Conservation (phyloP, 2,797 vertebrate genomes). For the Gadopsis marmoratus region DNA sequence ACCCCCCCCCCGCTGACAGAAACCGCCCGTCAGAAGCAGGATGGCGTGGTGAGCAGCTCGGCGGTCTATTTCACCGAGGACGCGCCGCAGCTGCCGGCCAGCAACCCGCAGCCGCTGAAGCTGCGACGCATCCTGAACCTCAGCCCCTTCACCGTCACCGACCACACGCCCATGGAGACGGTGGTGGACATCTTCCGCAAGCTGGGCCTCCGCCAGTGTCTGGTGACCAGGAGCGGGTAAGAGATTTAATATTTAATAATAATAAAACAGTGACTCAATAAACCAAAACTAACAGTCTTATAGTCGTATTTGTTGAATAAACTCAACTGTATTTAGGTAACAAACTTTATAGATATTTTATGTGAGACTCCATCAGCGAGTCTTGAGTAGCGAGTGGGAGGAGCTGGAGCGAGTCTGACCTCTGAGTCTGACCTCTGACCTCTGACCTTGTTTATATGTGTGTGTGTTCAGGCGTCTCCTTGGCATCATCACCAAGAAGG, state of each 20-base stretch:
- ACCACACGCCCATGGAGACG: conserved; percentile 99
- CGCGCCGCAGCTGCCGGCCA: conserved; percentile 90
- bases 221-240: conserved; percentile 96
- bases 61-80: conserved; percentile 97
- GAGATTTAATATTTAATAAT: too few species aligned
- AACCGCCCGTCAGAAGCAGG: conserved; percentile 95
- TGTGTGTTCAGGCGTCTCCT: conserved; percentile 90
- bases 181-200: conserved; percentile 99
- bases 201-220: conserved; percentile 96
- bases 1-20: conserved; percentile 76
- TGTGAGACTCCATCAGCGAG: too few species aligned
- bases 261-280: too few species aligned
- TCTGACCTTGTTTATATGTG: conserved; percentile 25
- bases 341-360: too few species aligned
- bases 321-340: too few species aligned
- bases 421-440: not conserved
- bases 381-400: too few species aligned
- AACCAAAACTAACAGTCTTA: too few species aligned
- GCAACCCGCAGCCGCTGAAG: conserved; percentile 93
- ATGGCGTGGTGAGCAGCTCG: conserved; percentile 97
- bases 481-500: conserved; percentile 99
- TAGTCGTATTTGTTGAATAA: too few species aligned
- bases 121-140: conserved; percentile 95
- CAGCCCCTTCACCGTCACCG: conserved; percentile 98
- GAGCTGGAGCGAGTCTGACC: too few species aligned